A percentile compares a stretch with the other conserved stretches of the same genome.
Evolutionary conservation across 1,140 invertebrate genomes (phyloP).

Genomic region (Brachionus manjavacas): DNA sequence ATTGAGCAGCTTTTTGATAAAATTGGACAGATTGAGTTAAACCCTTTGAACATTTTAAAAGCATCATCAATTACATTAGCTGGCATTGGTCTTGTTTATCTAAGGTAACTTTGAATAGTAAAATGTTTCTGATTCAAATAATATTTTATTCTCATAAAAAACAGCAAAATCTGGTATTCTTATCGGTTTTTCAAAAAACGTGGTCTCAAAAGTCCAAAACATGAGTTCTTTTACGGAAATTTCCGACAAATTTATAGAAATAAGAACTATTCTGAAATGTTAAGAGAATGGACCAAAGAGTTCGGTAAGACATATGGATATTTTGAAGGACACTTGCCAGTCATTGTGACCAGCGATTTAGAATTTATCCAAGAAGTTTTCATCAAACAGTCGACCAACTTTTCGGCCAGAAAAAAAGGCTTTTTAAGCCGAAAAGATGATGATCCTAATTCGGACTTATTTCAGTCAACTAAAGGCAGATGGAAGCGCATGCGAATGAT

Average conservation of each 20-base stretch:
- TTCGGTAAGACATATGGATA: neutral
- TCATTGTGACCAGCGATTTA: neutral
- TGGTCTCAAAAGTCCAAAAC: neutral
- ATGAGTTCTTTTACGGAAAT: constrained; percentile 28
- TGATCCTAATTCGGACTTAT: neutral
- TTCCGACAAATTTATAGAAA: neutral
- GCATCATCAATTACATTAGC: neutral
- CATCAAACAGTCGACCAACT: constrained; percentile 17
- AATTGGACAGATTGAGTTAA: neutral
- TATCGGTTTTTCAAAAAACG: constrained; percentile 10
- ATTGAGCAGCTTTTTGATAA: neutral
- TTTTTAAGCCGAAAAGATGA: constrained; percentile 8
- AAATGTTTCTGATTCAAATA: no score
- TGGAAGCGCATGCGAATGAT: constrained; percentile 14
- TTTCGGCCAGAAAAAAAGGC: constrained; percentile 43
- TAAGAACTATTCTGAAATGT: neutral
- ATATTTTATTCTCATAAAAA: neutral
- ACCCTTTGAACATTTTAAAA: neutral
- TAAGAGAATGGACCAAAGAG: neutral
- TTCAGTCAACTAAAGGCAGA: neutral
- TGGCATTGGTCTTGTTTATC: neutral
- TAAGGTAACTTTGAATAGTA: neutral
- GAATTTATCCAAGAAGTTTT: neutral
- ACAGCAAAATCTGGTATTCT: neutral
- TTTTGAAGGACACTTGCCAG: constrained; percentile 20